These are phyloP conservation scores for Bergia puertoricense DNA, from an alignment of 92 coral and sea anemone species.

Conservation along the genomic window DNA sequence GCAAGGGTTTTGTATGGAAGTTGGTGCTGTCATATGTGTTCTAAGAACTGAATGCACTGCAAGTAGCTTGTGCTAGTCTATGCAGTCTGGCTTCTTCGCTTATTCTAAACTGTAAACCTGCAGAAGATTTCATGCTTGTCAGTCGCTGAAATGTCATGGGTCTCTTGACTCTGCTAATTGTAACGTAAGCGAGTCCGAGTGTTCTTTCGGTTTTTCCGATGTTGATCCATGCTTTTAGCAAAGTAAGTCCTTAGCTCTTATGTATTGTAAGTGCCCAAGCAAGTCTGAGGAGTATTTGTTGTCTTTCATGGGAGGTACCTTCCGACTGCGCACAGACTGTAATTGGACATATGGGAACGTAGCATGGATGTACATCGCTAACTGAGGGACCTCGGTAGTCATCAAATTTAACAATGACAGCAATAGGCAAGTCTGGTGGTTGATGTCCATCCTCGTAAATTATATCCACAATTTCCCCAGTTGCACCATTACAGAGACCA, in stretches of 20 bases:
- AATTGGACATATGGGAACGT: too few species aligned
- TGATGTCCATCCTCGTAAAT: too few species aligned
- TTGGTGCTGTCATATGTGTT: not conserved
- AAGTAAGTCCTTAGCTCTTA: not conserved
- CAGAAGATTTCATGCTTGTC: conserved; percentile 16
- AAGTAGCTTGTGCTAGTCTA: conserved; percentile 32
- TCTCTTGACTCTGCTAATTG: conserved; percentile 46
- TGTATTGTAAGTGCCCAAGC: conserved; percentile 13
- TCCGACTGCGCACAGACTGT: too few species aligned
- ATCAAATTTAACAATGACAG: too few species aligned
- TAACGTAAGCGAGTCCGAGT: conserved; percentile 47
- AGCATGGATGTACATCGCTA: too few species aligned
- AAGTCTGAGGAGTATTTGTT: conserved; percentile 17
- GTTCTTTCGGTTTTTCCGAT: conserved; percentile 48
- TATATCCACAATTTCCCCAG: not conserved
- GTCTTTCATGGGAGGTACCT: not conserved
- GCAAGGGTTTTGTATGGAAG: too few species aligned
- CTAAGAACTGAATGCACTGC: conserved; percentile 5
- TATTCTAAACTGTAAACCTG: conserved; percentile 25
- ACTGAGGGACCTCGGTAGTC: too few species aligned
- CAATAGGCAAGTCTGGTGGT: too few species aligned
- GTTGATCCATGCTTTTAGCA: conserved; percentile 36
- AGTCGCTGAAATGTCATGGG: conserved; percentile 58
- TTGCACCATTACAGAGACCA: conserved; percentile 2
- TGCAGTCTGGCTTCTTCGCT: conserved; percentile 29